Base-by-base conservation (phyloP, 2,888 invertebrate genomes). In the Linnaemya tessellans region DNA sequence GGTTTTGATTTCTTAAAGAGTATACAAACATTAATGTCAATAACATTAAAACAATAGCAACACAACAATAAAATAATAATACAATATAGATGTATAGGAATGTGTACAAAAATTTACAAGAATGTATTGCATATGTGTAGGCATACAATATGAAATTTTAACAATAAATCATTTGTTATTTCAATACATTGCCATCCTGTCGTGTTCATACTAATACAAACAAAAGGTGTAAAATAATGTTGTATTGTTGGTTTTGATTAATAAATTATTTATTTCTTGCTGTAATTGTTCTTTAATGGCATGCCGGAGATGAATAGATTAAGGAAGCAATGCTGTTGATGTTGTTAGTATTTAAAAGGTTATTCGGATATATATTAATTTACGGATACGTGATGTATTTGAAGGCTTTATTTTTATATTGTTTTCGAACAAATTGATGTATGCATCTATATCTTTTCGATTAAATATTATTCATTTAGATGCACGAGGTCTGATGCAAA, bases 181-280 rank as follows among this genome's bases (percentile, higher is more conserved):
- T 65, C 43, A 25, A 43, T 68, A 8, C 58, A 67, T 46, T 58
- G 20, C 30, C 79, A 64, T 56, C 51, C 74, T 41, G 51, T 78
- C 41, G 41, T 41, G 11, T 41, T 62, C 38, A n/a, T n/a, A n/a
- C 11, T 18, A 20, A 10, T 62, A 35, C 84, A 71, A 80, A 77
- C 65, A 82, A 80, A 84, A 84, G 84, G 80, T 80, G 84, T 80
- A 77, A 84, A 80, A 77, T 62, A 77, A 84, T 68, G 62, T 77
- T 80, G 77, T 65, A 73, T 73, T 80, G 77, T 78, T 77, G 80
- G 71, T 73, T 22, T 68, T 80, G 80, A 77, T 80, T 78, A 80
- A 62, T 67, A 77, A 77, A 73, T 80, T 80, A 80, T 77, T 62
- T 13, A 30, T 74, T 80, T 60, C 35, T 75, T 68, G 41, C 56